Evolutionary conservation across 2,113 vertebrate species (phyloP).

Genomic region (Bos javanicus): DNA sequence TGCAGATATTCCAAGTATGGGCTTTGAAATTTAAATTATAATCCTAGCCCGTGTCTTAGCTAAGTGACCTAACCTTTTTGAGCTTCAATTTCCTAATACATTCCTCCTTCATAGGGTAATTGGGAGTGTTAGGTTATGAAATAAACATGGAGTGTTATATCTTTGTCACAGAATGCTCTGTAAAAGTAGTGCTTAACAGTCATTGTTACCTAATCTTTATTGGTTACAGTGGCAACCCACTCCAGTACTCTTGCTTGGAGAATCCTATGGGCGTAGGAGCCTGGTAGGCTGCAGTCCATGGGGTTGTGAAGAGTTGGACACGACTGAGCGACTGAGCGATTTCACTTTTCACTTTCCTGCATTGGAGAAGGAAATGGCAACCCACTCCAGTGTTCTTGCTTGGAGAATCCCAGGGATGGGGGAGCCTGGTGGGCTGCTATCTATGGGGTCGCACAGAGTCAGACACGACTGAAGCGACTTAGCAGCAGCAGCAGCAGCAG

Average conservation of each 20-base stretch:
- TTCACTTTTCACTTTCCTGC: no score
- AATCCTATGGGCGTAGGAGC: no score
- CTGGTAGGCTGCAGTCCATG: no score
- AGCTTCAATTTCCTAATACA: background rate
- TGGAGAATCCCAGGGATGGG: no score
- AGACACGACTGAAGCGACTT: no score
- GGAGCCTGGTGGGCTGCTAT: no score
- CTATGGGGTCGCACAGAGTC: no score
- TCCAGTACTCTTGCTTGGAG: no score
- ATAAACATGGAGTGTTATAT: background rate
- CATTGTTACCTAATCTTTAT: background rate
- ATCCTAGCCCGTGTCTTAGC: background rate
- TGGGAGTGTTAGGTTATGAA: background rate
- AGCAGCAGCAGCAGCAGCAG: background rate
- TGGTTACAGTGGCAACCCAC: background rate
- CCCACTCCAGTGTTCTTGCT: no score
- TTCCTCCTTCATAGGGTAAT: background rate
- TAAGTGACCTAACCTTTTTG: background rate
- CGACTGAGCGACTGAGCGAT: no score
- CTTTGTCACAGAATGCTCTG: background rate
- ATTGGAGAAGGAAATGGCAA: no score
- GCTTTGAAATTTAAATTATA: slow-evolving; percentile 13
- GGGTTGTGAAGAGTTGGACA: no score
- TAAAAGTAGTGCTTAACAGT: background rate
- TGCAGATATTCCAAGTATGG: background rate